Conservation (phyloP, 2,888 invertebrate species). For the Melanostoma scalare region DNA sequence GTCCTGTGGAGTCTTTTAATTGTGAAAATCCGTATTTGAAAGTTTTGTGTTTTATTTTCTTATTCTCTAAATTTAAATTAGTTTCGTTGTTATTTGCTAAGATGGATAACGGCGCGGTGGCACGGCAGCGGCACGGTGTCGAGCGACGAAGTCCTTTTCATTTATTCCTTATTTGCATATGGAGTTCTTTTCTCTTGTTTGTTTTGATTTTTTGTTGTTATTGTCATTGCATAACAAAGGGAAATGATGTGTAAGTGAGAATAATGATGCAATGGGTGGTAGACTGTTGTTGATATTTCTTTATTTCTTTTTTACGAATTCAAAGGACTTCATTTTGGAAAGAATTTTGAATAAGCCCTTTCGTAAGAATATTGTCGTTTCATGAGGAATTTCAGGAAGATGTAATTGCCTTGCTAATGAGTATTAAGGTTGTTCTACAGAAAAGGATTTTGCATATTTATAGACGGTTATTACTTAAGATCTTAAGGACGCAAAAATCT, state of each 20-base stretch:
- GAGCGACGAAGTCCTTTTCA: conserved; percentile 32
- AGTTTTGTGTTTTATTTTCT: conserved; percentile 22
- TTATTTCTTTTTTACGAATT: too few relatives aligned
- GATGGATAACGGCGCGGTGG: background rate
- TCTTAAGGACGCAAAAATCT: too few relatives aligned
- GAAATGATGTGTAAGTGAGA: conserved; percentile 40
- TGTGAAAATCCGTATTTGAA: conserved; percentile 40
- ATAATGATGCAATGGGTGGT: conserved; percentile 16
- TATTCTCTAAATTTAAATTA: conserved; percentile 54
- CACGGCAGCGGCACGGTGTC: background rate
- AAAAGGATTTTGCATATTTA: too few relatives aligned
- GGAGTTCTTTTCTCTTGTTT: conserved; percentile 13
- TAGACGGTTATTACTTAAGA: too few relatives aligned
- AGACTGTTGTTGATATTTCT: too few relatives aligned
- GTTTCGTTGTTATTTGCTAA: conserved; percentile 49
- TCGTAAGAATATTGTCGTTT: too few relatives aligned
- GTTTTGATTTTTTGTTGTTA: conserved; percentile 9
- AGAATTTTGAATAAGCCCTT: too few relatives aligned
- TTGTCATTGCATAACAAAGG: conserved; percentile 1
- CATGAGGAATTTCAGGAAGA: too few relatives aligned
- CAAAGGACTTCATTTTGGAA: too few relatives aligned
- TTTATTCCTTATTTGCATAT: conserved; percentile 41
- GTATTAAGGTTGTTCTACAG: too few relatives aligned
- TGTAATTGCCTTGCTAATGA: too few relatives aligned
- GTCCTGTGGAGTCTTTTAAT: conserved; percentile 39